Evolutionary conservation across 2,888 invertebrate species (phyloP), one percentile per base, ranked within the genome.

Genomic region (Synergus japonicus): DNA sequence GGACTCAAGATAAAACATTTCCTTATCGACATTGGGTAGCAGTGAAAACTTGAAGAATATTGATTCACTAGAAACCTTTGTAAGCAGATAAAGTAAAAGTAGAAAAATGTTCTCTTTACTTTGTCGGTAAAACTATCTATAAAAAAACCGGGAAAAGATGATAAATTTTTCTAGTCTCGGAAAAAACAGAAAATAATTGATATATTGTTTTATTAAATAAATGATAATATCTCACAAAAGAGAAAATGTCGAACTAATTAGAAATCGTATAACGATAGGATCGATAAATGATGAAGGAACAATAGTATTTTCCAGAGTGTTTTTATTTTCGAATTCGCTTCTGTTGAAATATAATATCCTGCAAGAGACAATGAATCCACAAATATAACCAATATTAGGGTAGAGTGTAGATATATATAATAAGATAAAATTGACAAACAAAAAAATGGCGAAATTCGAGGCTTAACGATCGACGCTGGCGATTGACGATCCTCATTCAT

Each of bases 251-350:
- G 0, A 46, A 46, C 1, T 29, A 29, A 29, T 29, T 29, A 29
- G 2, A 29, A 29, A 29, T 29, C 29, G 29, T 49, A 15, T 5
- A 69, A 41, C 54, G 37, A 41, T 12, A 37, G 54, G 73, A 54
- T 54, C 37, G 4, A n/a, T 73, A 54, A 73, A 73, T 73, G 37
- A 73, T 73, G 49, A 15, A 54, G 37, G 29, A 73, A 73, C n/a
- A 10, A 49, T 73, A 76, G 60, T 80, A 82, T 76, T 82, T 84
- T 82, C 82, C 81, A 80, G 82, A 81, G 82, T 83, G 82, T 85
- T 86, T 87, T 87, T 88, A 86, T 86, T 85, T 86, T 84, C 83
- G 84, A 87, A 86, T 86, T 87, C 81, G 86, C 83, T 87, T 87
- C 83, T 83, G 81, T 87, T 86, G 85, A 88, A 87, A 86, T 87